Evolutionary conservation across 2,888 invertebrate species (phyloP).

Genomic region (Ectropis crepuscularia): DNA sequence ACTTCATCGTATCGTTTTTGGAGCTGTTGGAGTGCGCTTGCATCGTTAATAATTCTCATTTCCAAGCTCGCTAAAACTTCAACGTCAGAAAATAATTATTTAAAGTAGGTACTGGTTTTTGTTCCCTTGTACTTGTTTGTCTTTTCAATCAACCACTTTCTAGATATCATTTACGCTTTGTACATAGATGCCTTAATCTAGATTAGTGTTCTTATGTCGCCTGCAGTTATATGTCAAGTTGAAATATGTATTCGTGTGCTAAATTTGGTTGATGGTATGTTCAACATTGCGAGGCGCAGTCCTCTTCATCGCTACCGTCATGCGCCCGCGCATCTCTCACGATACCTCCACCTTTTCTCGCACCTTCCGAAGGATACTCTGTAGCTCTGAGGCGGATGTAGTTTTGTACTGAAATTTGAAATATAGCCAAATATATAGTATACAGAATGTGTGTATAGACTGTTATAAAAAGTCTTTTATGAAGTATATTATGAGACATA

Average conservation of each 20-base stretch:
- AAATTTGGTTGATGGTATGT: neutral
- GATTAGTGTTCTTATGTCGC: neutral
- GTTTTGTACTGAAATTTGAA: conserved; percentile 89
- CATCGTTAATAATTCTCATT: no score
- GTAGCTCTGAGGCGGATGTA: conserved; percentile 89
- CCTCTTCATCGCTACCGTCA: conserved; percentile 16
- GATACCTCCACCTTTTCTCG: conserved; percentile 88
- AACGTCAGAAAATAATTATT: no score
- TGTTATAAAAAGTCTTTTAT: conserved; percentile 8
- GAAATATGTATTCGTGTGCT: neutral
- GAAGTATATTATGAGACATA: neutral
- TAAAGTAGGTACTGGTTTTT: no score
- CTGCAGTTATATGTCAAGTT: neutral
- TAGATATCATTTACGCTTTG: no score
- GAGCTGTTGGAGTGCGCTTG: no score
- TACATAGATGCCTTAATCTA: no score
- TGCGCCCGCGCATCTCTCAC: conserved; percentile 45
- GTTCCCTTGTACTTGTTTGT: no score
- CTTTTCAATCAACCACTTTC: no score
- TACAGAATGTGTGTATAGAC: neutral
- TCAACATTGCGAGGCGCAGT: conserved; percentile 42
- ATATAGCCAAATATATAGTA: neutral
- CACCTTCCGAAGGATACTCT: conserved; percentile 89
- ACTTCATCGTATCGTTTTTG: no score
- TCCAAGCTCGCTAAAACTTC: no score